phyloP scores from a whole-genome alignment of 2,888 invertebrate species.

The Dynastes tityus region DNA sequence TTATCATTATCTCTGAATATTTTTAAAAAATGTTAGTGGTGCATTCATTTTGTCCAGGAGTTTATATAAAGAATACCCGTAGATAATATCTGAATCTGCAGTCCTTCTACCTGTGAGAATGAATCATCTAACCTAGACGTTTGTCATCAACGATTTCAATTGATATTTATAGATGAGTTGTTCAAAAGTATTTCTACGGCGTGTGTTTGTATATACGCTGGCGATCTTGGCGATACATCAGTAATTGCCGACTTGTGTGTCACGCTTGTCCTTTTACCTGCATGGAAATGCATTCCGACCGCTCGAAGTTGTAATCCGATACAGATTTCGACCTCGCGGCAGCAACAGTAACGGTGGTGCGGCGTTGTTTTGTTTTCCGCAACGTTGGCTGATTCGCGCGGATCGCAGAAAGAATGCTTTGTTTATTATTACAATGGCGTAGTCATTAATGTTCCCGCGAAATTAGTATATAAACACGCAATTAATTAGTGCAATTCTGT shows the following conservation, averaged over 20 bases:
- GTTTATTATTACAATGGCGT: constrained; percentile 43
- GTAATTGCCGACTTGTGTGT: constrained; percentile 60
- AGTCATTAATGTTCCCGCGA: constrained; percentile 29
- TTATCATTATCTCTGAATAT: too few species aligned
- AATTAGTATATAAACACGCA: constrained; percentile 20
- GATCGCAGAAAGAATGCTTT: constrained; percentile 39
- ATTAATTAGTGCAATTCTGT: constrained; percentile 39
- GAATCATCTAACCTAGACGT: constrained; percentile 4
- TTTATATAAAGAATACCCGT: neutral
- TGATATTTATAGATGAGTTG: constrained; percentile 63
- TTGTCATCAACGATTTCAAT: constrained; percentile 50
- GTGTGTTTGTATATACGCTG: constrained; percentile 7
- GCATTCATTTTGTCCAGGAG: too few species aligned
- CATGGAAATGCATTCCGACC: constrained; percentile 54
- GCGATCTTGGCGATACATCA: constrained; percentile 61
- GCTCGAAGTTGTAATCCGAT: constrained; percentile 54
- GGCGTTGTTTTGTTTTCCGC: constrained; percentile 42
- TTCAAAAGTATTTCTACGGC: constrained; percentile 61
- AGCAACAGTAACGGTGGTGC: constrained; percentile 26
- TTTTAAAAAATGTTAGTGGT: too few species aligned
- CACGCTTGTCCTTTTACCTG: constrained; percentile 56
- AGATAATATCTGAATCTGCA: neutral
- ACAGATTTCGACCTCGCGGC: constrained; percentile 55
- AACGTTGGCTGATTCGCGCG: constrained; percentile 28
- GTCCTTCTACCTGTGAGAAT: neutral